These are phyloP conservation scores for Momotus momota DNA, from an alignment of 2,797 vertebrate genomes.

Conservation along the genomic window DNA sequence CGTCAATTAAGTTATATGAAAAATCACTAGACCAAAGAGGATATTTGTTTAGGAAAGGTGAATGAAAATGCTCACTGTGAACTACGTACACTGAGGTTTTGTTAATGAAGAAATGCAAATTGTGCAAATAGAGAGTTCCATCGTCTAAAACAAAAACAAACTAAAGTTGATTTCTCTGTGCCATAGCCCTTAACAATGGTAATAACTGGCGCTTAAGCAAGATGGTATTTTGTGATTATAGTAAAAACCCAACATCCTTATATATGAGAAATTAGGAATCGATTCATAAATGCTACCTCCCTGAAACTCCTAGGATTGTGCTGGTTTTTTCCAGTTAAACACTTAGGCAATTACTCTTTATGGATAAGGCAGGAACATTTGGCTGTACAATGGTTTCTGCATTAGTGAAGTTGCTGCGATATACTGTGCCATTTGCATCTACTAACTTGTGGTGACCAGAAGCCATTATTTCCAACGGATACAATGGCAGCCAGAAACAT, in stretches of 20 bases:
- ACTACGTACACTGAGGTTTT: background rate
- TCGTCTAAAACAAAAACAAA: conserved; percentile 48
- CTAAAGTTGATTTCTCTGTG: conserved; percentile 55
- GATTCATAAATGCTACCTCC: conserved; percentile 52
- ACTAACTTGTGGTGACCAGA: conserved; percentile 70
- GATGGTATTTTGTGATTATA: conserved; percentile 56
- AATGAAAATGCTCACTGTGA: background rate
- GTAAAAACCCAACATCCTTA: conserved; percentile 62
- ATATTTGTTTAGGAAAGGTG: background rate
- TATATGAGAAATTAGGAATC: conserved; percentile 63
- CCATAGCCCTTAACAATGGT: conserved; percentile 26
- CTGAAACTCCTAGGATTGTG: conserved; percentile 57
- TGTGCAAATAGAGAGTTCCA: background rate
- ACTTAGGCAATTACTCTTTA: conserved; percentile 37
- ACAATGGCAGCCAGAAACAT: conserved; percentile 76
- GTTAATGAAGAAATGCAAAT: conserved; percentile 40
- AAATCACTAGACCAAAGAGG: background rate
- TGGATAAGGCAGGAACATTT: conserved; percentile 27
- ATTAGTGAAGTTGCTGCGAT: conserved; percentile 65
- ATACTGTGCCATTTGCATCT: conserved; percentile 48
- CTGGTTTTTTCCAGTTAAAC: conserved; percentile 54
- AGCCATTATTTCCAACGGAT: conserved; percentile 72
- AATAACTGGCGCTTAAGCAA: conserved; percentile 55
- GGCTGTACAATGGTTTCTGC: conserved; percentile 59
- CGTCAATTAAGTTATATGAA: background rate